These are phyloP conservation scores for Gallirallus australis DNA, from an alignment of 2,797 vertebrate genomes.

Conservation along the genomic window DNA sequence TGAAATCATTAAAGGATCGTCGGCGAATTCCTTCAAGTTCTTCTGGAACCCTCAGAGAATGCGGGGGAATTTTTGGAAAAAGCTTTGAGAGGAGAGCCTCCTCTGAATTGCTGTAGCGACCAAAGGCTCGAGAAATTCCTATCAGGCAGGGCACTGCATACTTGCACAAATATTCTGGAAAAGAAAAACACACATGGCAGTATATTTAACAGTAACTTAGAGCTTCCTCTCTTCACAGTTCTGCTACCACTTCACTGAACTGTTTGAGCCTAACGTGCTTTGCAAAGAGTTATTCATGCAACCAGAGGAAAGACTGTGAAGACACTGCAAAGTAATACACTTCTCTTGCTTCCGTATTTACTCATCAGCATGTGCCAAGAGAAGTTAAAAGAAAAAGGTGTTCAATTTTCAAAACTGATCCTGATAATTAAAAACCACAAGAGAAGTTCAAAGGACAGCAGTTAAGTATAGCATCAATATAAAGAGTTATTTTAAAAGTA, in stretches of 20 bases:
- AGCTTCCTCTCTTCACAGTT: neutral
- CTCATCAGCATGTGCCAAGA: neutral
- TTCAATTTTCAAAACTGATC: neutral
- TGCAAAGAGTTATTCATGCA: neutral
- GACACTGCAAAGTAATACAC: neutral
- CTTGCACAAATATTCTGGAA: conserved; percentile 91
- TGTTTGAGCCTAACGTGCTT: neutral
- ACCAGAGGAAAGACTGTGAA: neutral
- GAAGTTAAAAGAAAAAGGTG: neutral
- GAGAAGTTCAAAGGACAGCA: neutral
- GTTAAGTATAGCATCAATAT: neutral
- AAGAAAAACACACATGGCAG: neutral
- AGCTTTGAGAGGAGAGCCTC: conserved; percentile 95
- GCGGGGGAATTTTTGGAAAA: conserved; percentile 86
- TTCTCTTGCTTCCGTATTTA: neutral
- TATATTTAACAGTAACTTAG: neutral
- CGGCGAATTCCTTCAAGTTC: conserved; percentile 86
- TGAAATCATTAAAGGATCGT: conserved; percentile 96
- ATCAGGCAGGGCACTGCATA: conserved; percentile 92
- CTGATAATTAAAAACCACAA: neutral
- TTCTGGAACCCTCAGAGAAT: conserved; percentile 78
- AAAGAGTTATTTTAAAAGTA: conserved; percentile 50
- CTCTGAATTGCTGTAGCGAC: conserved; percentile 93
- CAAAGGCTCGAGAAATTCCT: conserved; percentile 93
- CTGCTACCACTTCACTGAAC: neutral